Evolutionary conservation across 2,888 invertebrate genomes (phyloP).

Genomic region (Fragum fragum): DNA sequence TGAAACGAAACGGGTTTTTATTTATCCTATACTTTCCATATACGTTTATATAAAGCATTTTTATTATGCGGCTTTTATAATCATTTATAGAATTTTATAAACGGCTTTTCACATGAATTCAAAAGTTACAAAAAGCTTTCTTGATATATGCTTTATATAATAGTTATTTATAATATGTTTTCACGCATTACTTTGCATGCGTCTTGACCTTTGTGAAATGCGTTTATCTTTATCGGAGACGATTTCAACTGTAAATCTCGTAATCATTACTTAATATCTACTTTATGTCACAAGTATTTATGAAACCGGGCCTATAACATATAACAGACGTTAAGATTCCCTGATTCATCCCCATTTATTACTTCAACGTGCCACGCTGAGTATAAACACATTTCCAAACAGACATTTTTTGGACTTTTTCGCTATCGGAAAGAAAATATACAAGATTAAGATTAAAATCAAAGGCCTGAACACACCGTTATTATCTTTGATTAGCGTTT

Average conservation of each 20-base stretch:
- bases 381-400: slow-evolving; percentile 6
- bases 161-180: background rate
- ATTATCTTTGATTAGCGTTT: too few species aligned
- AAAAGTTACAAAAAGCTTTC: too few species aligned
- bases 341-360: slow-evolving; percentile 7
- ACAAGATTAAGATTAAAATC: background rate
- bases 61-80: too few species aligned
- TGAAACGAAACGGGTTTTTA: too few species aligned
- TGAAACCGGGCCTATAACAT: background rate
- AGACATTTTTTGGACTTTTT: background rate
- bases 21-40: too few species aligned
- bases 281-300: slow-evolving; percentile 17
- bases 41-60: too few species aligned
- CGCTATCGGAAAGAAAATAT: background rate
- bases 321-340: slow-evolving; percentile 14
- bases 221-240: slow-evolving; percentile 6
- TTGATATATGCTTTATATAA: too few species aligned
- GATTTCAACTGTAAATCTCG: slow-evolving; percentile 2
- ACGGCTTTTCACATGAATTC: too few species aligned
- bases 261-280: slow-evolving; percentile 18
- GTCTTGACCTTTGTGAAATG: background rate
- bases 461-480: too few species aligned
- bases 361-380: slow-evolving; percentile 1
- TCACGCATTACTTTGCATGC: background rate
- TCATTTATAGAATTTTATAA: too few species aligned